Percentiles rank a stretch among this genome's conserved stretches.
Evolutionary conservation across 2,797 vertebrate genomes (phyloP).

Genomic region (Coccyzus lansbergi): DNA sequence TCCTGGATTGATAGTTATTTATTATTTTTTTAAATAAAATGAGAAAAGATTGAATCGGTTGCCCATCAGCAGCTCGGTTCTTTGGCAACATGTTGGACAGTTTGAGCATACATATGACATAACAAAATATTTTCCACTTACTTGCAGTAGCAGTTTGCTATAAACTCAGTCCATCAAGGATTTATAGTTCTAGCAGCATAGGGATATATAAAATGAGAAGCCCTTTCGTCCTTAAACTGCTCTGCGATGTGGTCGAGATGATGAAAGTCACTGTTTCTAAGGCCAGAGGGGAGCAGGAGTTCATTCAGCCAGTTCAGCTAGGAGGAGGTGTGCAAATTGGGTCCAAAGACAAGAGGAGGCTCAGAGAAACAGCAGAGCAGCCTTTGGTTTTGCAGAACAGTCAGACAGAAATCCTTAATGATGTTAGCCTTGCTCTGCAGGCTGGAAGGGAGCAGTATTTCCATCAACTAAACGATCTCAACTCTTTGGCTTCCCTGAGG

Average conservation of each 20-base stretch:
- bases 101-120: conserved; percentile 21
- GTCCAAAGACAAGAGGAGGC: conserved; percentile 15
- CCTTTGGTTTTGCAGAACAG: conserved; percentile 20
- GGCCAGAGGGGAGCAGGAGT: conserved; percentile 48
- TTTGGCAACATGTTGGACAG: conserved; percentile 26
- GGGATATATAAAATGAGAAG: conserved; percentile 52
- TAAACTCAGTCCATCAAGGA: conserved; percentile 42
- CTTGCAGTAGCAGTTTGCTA: conserved; percentile 56
- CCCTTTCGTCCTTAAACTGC: conserved; percentile 58
- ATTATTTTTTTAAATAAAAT: conserved; percentile 61
- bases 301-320: not conserved
- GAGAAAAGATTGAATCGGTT: conserved; percentile 6
- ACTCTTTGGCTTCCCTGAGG: conserved; percentile 27
- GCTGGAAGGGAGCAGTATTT: conserved; percentile 42
- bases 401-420: conserved; percentile 33
- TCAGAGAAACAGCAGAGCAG: not conserved
- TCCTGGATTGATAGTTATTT: conserved; percentile 24
- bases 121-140: conserved; percentile 48
- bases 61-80: conserved; percentile 34
- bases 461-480: conserved; percentile 30
- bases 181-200: conserved; percentile 61
- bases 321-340: not conserved
- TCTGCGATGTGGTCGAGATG: conserved; percentile 30
- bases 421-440: conserved; percentile 2
- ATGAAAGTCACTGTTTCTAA: conserved; percentile 38